Base-by-base conservation (phyloP, 2,797 vertebrate species). In the Malacoraja senta region DNA sequence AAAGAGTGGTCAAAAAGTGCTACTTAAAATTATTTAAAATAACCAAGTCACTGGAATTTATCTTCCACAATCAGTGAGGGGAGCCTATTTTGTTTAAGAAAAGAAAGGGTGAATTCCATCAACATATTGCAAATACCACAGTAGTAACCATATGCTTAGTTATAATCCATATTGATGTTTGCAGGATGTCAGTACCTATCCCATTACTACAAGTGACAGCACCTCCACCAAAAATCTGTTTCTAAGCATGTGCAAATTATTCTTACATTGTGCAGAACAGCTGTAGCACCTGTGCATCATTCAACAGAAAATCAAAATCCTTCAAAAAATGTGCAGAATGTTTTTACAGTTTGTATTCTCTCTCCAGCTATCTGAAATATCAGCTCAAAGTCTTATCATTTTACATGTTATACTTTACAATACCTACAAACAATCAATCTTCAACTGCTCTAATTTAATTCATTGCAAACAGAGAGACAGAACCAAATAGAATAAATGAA, bases 151-250 rank as follows among this genome's bases (percentile, higher is more conserved):
- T 92, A 92, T 92, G 90, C 71, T 76, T 76, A 12, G 35, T 92
- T 92, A 92, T 92, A 92, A 92, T 74, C 68, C 71, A 92, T 76
- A 92, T 58, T 92, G 38, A 92, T 92, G 84, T 68, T 88, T 88
- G 84, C 84, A 68, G 84, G 84, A 88, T 88, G 71, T 92, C 90
- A 92, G 90, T 92, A 92, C 24, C 71, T 92, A 74, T 92, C 71
- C 90, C 7, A 58, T 92, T 92, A 53, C 68, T 92, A 58, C 71
- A 92, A 92, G 90, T 92, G 90, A 92, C 90, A 92, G 71, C 44
- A 92, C 90, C 90, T 92, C 90, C 26, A 72, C 38, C 71, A 76
- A 92, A 91, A 92, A 92, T 92, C 90, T 92, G 90, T 92, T 76
- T 92, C 72, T 72, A 53, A 76, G 65, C 90, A 58, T 29, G 90